Evolutionary conservation across 2,797 vertebrate genomes (phyloP).

Genomic region (Pagetopsis macropterus): DNA sequence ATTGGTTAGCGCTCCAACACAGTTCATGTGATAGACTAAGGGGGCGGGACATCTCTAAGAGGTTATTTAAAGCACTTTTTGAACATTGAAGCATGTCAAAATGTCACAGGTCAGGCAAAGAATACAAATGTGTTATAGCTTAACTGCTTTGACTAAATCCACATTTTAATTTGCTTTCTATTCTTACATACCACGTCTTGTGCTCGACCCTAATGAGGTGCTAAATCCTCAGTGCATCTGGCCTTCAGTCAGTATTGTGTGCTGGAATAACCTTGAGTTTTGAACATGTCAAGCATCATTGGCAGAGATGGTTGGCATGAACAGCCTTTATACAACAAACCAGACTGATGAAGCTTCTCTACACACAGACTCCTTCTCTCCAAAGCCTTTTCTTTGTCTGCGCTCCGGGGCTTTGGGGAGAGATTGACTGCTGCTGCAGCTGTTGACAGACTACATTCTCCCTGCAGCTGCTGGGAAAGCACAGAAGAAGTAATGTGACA

Average conservation of each 20-base stretch:
- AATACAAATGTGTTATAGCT: background rate
- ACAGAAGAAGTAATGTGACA: slow-evolving; percentile 59
- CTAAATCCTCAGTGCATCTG: background rate
- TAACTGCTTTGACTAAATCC: background rate
- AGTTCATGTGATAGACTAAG: too few relatives aligned
- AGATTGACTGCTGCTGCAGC: slow-evolving; percentile 67
- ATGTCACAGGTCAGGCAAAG: too few relatives aligned
- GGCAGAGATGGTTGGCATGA: slow-evolving; percentile 16
- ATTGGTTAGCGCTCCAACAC: too few relatives aligned
- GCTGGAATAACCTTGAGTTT: slow-evolving; percentile 29
- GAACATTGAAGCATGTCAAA: too few relatives aligned
- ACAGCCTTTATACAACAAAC: slow-evolving; percentile 36
- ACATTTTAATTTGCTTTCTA: background rate
- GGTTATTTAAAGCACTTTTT: too few relatives aligned
- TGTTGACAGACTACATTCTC: slow-evolving; percentile 58
- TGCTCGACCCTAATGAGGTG: background rate
- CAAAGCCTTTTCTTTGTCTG: slow-evolving; percentile 52
- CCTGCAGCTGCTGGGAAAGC: slow-evolving; percentile 55
- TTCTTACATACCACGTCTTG: background rate
- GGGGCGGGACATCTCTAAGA: too few relatives aligned
- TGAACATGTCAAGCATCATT: slow-evolving; percentile 34
- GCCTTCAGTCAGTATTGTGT: slow-evolving; percentile 7
- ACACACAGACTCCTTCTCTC: slow-evolving; percentile 33
- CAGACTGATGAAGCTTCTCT: slow-evolving; percentile 36
- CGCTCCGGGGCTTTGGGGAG: slow-evolving; percentile 58